Evolutionary conservation across 2,888 invertebrate species (phyloP), one percentile per base, ranked within the genome.

Genomic region (Operophtera brumata): DNA sequence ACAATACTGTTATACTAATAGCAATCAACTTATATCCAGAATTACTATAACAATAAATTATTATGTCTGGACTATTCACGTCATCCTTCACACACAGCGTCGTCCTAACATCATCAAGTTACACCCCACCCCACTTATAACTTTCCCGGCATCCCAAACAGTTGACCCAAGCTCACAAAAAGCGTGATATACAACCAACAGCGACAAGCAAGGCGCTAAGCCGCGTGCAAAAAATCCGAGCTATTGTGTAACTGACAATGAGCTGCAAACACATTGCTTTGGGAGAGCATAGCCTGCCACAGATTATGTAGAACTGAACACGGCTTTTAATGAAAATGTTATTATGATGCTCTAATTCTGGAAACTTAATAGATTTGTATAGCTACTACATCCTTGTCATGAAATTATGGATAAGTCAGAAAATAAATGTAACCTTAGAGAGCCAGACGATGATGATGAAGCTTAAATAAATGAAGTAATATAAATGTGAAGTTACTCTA

Each of bases 171-270:
- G 44, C 28, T 12, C 47, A 40, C 56, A 56, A 56, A 52, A 56
- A 56, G 51, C 39, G 40, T 41, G 56, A 52, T 45, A 56, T 37
- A 52, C 43, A 32, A 41, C 49, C 41, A 37, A 36, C 35, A 44
- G 45, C 35, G 32, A 52, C 52, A 52, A 52, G 51, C 51, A 48
- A 47, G 61, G 47, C 59, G 49, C 53, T 57, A 59, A 62, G 64
- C 59, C 59, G 55, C 48, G 50, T 36, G 48, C 56, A 62, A 62
- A 64, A 64, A 64, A 50, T n/a, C 57, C 41, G 51, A 9, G 41
- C 53, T 40, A 60, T 62, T 64, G 64, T 64, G 61, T 54, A 44
- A 12, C 39, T 44, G 53, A 64, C 62, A 64, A 64, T 58, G 50
- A 59, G 44, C 37, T 43, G 51, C 43, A 51, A 44, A 60, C 47